phyloP scores from a whole-genome alignment of 2,888 invertebrate species.

The Lamproptera curius region DNA sequence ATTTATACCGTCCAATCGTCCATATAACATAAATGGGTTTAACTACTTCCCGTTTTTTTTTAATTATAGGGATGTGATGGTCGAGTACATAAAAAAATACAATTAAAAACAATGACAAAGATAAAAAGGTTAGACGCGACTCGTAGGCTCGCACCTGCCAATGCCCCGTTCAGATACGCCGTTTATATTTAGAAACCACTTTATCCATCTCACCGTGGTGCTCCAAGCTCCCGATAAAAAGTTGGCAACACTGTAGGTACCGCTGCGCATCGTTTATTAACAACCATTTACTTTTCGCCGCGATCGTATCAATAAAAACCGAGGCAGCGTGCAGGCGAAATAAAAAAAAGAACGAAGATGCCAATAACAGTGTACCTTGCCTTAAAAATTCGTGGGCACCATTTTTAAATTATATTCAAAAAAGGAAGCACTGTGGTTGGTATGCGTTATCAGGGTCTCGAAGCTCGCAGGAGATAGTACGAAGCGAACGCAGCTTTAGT shows the following conservation, averaged over 20 bases:
- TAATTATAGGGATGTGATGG: too few relatives aligned
- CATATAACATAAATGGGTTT: too few relatives aligned
- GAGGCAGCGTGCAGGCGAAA: constrained; percentile 42
- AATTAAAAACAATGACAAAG: constrained; percentile 37
- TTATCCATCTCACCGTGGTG: constrained; percentile 72
- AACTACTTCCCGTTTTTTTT: too few relatives aligned
- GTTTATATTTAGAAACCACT: constrained; percentile 77
- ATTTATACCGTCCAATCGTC: too few relatives aligned
- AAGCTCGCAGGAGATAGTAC: constrained; percentile 61
- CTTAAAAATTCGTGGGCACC: too few relatives aligned
- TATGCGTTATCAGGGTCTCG: constrained; percentile 64
- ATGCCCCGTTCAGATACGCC: constrained; percentile 70
- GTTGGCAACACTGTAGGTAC: constrained; percentile 61
- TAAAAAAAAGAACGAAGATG: constrained; percentile 23
- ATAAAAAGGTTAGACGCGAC: constrained; percentile 53
- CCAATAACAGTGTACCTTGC: too few relatives aligned
- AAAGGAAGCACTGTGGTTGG: constrained; percentile 40
- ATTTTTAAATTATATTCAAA: constrained; percentile 16
- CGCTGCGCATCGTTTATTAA: constrained; percentile 66
- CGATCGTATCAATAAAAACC: too few relatives aligned
- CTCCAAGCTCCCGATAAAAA: constrained; percentile 70
- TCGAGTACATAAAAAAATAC: constrained; percentile 44
- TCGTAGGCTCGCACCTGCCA: constrained; percentile 71
- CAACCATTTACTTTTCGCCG: constrained; percentile 59
- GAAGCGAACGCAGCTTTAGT: constrained; percentile 46